phyloP scores from a whole-genome alignment of 2,113 vertebrate species.

The Heliornis fulica region DNA sequence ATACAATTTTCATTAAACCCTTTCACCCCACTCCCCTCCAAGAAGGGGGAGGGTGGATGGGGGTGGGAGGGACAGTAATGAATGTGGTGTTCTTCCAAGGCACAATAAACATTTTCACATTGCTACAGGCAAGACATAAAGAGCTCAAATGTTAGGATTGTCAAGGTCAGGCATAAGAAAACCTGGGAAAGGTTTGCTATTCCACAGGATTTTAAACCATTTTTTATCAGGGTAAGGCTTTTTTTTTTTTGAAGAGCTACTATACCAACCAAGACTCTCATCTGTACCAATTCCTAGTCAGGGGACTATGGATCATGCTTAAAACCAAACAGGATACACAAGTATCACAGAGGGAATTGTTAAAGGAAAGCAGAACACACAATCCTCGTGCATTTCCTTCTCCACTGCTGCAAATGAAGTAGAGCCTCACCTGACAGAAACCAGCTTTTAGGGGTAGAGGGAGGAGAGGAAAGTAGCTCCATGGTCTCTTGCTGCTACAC shows the following conservation, averaged over 20 bases:
- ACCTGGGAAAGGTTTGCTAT: background rate
- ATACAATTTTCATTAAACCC: conserved; percentile 67
- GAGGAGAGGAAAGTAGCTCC: background rate
- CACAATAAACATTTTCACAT: conserved; percentile 51
- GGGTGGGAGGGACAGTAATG: conserved; percentile 26
- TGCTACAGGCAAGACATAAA: conserved; percentile 40
- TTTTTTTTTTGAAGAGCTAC: background rate
- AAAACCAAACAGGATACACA: accelerated
- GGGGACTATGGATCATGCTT: background rate
- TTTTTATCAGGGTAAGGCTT: background rate
- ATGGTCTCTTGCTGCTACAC: background rate
- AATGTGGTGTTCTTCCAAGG: conserved; percentile 29
- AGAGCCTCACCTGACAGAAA: background rate
- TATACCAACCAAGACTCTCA: background rate
- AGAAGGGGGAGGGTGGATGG: background rate
- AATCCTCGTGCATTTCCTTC: background rate
- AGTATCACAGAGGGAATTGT: background rate
- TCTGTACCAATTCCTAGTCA: background rate
- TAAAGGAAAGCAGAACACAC: background rate
- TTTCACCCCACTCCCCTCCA: conserved; percentile 9
- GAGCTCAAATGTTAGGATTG: background rate
- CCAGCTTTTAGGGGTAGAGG: background rate
- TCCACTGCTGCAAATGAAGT: background rate
- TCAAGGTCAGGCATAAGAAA: conserved; percentile 35
- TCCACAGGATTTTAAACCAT: background rate